These are phyloP conservation scores for Prionailurus bengalensis DNA, from an alignment of 2,113 vertebrate species.

Conservation along the genomic window DNA sequence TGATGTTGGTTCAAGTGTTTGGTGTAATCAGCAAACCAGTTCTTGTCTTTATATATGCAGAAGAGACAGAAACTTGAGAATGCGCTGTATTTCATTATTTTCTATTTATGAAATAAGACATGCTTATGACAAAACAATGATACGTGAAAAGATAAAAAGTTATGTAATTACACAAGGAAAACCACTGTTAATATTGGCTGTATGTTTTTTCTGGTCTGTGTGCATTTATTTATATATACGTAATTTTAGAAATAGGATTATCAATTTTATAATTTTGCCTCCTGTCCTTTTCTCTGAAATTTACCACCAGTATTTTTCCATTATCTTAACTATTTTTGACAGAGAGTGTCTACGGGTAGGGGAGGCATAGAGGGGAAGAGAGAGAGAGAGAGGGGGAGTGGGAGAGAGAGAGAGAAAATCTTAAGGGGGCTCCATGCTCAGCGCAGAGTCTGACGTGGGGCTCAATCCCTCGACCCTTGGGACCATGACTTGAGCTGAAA, in stretches of 20 bases:
- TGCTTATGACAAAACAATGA: not conserved
- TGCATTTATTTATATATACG: not conserved
- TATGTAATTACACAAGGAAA: not conserved
- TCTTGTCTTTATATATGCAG: not conserved
- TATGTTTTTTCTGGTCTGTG: not conserved
- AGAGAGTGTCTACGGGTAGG: not conserved
- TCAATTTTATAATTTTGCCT: not conserved
- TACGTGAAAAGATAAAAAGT: not conserved
- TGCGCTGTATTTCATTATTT: not conserved
- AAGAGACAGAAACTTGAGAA: not conserved
- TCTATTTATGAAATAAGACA: not conserved
- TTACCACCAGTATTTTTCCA: not conserved
- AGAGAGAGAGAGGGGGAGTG: too few relatives aligned
- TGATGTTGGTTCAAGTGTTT: not conserved
- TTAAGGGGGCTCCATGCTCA: too few relatives aligned
- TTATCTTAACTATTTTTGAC: conserved; percentile 6
- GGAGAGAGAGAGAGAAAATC: too few relatives aligned
- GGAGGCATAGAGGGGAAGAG: too few relatives aligned
- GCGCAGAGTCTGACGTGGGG: too few relatives aligned
- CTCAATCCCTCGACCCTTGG: too few relatives aligned
- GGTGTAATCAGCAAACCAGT: not conserved
- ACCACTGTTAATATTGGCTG: not conserved
- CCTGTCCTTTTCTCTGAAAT: not conserved
- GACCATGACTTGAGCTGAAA: too few relatives aligned
- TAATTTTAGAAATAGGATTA: conserved; percentile 27